phyloP scores from a whole-genome alignment of 2,113 vertebrate genomes.

The Rhinoderma darwinii region DNA sequence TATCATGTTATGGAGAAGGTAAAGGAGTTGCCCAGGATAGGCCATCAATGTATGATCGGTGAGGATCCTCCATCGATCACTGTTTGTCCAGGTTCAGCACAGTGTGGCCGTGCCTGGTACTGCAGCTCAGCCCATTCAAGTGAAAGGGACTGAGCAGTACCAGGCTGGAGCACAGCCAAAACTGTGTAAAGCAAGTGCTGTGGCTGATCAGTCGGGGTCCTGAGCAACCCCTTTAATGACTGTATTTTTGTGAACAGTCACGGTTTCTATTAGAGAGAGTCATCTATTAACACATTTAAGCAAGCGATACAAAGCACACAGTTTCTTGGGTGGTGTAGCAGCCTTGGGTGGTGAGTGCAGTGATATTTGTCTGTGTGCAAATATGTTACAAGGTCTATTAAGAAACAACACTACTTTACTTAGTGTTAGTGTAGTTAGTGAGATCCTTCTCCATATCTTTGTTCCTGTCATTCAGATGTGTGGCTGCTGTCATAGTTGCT shows the following conservation, averaged over 20 bases:
- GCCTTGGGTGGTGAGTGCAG: background rate
- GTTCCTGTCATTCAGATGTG: slow-evolving; percentile 56
- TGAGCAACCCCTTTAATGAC: background rate
- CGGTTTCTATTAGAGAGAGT: background rate
- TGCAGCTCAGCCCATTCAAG: too few species aligned
- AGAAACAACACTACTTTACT: slow-evolving; percentile 38
- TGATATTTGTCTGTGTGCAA: background rate
- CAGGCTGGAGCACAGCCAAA: too few species aligned
- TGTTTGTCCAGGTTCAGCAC: too few species aligned
- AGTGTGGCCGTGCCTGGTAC: too few species aligned
- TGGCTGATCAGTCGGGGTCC: too few species aligned
- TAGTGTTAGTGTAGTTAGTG: too few species aligned
- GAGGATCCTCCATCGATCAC: too few species aligned
- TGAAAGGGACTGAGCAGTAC: too few species aligned
- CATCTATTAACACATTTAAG: background rate
- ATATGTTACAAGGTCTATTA: slow-evolving; percentile 24
- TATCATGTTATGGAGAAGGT: too few species aligned
- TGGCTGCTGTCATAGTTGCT: slow-evolving; percentile 51
- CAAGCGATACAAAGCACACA: background rate
- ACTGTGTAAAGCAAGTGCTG: too few species aligned
- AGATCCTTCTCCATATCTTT: slow-evolving; percentile 54
- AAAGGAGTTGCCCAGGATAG: too few species aligned
- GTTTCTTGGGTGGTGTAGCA: background rate
- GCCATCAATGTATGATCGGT: too few species aligned
- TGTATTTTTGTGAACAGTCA: background rate